Base-by-base conservation (phyloP, 1,140 invertebrate species). In the Ostrea edulis region DNA sequence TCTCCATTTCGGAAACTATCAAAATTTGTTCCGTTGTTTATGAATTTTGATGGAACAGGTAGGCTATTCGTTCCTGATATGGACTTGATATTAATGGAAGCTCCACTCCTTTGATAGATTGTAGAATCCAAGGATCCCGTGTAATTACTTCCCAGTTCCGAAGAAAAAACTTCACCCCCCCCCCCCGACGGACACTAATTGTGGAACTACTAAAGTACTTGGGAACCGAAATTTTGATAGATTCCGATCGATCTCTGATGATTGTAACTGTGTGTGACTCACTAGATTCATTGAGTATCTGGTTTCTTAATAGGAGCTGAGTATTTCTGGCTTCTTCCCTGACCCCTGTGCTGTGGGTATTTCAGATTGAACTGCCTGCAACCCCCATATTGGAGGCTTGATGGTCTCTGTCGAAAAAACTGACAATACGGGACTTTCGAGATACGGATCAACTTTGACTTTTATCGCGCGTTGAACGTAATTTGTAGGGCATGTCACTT, bases 1-100 rank as follows among this genome's bases (percentile, higher is more conserved):
- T 52, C 12, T 71, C n/a, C 51, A 86, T 86, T 58, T 86, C 87
- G 7, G 35, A 51, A 7, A 82, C 77, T 58, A 86, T 83, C 9
- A 82, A 84, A 22, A 17, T 11, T 29, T 87, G 86, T 44, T 87
- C 68, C 17, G 20, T 52, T 87, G 77, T 20, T 54, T 17, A n/a
- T 58, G 77, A 87, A 87, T 55, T 22, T 17, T 7, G 58, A n/a
- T 8, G 29, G 55, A 68, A 17, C 22, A 7, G 86, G 82, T n/a
- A n/a, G n/a, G n/a, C n/a, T 8, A 54, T 54, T 84, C n/a, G 5
- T 12, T 4, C 71, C n/a, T 87, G 82, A 25, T 52, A 35, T 0
- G 58, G 35, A 51, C 1, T 54, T 14, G 82, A 68, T 7, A 68
- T 4, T 17, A 87, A 35, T 8, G 62, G 53, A 20, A 84, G 20